Conservation (phyloP, 2,113 vertebrate species). For the Oostethus manadensis region DNA sequence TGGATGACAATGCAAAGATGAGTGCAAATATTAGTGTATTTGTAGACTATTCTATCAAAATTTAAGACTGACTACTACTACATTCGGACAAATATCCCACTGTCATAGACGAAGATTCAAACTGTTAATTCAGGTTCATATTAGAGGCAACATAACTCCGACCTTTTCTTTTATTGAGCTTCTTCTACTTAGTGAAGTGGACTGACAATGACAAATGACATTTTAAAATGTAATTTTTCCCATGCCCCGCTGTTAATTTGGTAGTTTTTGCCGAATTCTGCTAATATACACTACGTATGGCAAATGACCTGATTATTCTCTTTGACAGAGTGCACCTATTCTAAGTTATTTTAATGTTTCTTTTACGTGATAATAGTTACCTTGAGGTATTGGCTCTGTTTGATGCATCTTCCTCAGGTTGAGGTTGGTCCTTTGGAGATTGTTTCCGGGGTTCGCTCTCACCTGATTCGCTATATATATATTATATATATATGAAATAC, state of each 20-base stretch:
- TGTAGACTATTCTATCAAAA: background rate
- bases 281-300: too few relatives aligned
- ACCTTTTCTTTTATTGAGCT: too few relatives aligned
- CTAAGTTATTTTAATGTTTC: background rate
- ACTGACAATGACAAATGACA: background rate
- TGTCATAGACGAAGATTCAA: too few relatives aligned
- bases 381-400: constrained; percentile 65
- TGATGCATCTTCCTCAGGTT: constrained; percentile 64
- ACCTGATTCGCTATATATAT: constrained; percentile 76
- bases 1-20: background rate
- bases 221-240: background rate
- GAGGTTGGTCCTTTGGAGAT: constrained; percentile 68
- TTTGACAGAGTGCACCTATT: too few relatives aligned
- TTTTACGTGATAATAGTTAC: constrained; percentile 26
- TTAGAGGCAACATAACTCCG: too few relatives aligned
- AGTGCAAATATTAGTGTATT: background rate
- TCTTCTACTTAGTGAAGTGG: background rate
- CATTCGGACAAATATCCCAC: background rate
- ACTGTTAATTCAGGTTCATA: too few relatives aligned
- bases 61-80: background rate
- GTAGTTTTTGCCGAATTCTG: too few relatives aligned
- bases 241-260: too few relatives aligned
- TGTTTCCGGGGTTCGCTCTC: constrained; percentile 78
- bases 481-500: background rate
- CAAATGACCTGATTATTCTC: too few relatives aligned